Conservation (phyloP, 1,140 invertebrate species). For the Pachypeltis micranthus region DNA sequence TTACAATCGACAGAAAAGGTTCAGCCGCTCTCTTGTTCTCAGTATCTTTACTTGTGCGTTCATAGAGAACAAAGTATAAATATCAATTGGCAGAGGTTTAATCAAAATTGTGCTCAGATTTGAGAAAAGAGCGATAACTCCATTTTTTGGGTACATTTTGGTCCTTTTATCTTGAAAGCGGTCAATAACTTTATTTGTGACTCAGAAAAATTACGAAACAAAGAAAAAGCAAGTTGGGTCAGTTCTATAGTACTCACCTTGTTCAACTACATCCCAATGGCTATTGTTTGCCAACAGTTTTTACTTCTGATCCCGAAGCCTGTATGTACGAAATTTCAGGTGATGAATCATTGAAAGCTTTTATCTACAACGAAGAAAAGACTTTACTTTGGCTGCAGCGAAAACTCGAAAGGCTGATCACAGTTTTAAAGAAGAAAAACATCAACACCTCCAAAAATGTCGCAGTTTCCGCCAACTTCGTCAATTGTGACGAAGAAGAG, state of each 20-base stretch:
- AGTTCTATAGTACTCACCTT: too few species aligned
- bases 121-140: too few species aligned
- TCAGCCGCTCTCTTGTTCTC: neutral
- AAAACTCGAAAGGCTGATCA: conserved; percentile 49
- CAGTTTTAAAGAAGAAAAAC: conserved; percentile 50
- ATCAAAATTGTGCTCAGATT: too few species aligned
- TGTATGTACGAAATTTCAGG: conserved; percentile 33
- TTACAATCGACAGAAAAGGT: too few species aligned
- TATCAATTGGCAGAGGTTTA: too few species aligned
- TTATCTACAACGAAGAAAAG: conserved; percentile 66
- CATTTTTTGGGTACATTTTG: too few species aligned
- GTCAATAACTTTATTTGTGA: too few species aligned
- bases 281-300: neutral
- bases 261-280: too few species aligned
- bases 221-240: too few species aligned
- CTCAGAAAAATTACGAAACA: too few species aligned
- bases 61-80: too few species aligned
- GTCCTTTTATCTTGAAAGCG: too few species aligned
- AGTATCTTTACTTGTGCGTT: neutral
- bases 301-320: conserved; percentile 1
- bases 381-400: conserved; percentile 55
- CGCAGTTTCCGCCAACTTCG: conserved; percentile 56
- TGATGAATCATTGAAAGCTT: conserved; percentile 53
- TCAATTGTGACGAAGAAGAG: conserved; percentile 44
- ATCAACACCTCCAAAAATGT: conserved; percentile 53